Evolutionary conservation across 2,888 invertebrate genomes (phyloP).

Genomic region (Schrankia costaestrigalis): DNA sequence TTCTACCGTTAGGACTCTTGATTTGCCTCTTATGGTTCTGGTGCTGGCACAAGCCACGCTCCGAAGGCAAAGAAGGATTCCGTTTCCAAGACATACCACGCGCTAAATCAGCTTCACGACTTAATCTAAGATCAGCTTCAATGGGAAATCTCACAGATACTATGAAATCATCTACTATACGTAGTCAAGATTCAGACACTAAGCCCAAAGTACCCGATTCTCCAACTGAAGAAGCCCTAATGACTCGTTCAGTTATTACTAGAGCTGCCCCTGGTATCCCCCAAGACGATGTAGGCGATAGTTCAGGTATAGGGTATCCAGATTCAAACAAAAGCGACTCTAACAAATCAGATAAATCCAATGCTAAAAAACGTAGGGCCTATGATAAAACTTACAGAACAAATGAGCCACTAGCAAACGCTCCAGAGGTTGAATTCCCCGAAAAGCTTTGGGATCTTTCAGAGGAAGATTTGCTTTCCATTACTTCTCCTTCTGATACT

Average conservation of each 20-base stretch:
- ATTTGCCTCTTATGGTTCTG: conserved; percentile 83
- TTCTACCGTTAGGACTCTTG: conserved; percentile 84
- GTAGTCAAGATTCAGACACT: conserved; percentile 58
- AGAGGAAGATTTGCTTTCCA: conserved; percentile 81
- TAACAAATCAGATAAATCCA: conserved; percentile 75
- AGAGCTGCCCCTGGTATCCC: conserved; percentile 59
- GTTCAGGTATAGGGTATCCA: conserved; percentile 75
- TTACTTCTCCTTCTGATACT: conserved; percentile 80
- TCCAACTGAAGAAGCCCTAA: conserved; percentile 61
- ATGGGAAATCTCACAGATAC: conserved; percentile 78
- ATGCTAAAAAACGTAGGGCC: conserved; percentile 83
- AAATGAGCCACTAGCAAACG: conserved; percentile 88
- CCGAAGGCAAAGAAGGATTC: conserved; percentile 81
- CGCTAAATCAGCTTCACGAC: conserved; percentile 81
- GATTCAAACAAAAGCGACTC: conserved; percentile 77
- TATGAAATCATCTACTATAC: conserved; percentile 66
- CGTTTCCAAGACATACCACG: conserved; percentile 78
- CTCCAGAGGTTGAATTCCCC: conserved; percentile 89
- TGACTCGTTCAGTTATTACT: conserved; percentile 38
- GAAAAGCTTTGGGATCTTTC: conserved; percentile 90
- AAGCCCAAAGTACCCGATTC: conserved; percentile 60
- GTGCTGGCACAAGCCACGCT: conserved; percentile 80
- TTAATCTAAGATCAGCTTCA: conserved; percentile 76
- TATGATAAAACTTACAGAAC: conserved; percentile 93
- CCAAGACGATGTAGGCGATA: conserved; percentile 59